Conservation (phyloP, 2,797 vertebrate genomes). For the Stomatorhinus walkeri region DNA sequence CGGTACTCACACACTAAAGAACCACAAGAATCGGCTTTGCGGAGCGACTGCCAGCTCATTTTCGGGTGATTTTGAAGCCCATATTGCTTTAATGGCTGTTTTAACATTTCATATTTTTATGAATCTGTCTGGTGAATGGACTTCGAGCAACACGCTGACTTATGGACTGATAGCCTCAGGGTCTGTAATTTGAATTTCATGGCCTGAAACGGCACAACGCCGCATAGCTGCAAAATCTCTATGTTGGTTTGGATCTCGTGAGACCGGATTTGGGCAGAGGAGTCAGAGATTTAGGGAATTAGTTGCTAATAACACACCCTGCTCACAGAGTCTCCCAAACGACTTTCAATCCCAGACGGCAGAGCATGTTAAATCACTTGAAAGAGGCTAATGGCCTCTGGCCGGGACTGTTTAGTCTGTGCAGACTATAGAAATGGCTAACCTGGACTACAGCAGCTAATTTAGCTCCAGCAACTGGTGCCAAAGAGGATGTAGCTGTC, state of each 20-base stretch:
- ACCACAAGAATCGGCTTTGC: neutral
- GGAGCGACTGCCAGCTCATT: conserved; percentile 25
- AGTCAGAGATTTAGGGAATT: conserved; percentile 42
- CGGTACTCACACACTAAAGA: conserved; percentile 23
- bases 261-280: conserved; percentile 31
- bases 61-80: conserved; percentile 32
- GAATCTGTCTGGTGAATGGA: conserved; percentile 27
- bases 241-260: conserved; percentile 24
- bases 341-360: conserved; percentile 26
- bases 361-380: conserved; percentile 40
- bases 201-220: conserved; percentile 22
- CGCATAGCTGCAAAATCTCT: conserved; percentile 25
- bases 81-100: conserved; percentile 29
- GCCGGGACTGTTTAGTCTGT: conserved; percentile 41
- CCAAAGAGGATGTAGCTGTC: conserved; percentile 34
- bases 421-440: conserved; percentile 30
- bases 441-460: conserved; percentile 24
- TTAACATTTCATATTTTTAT: conserved; percentile 39
- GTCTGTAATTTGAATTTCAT: conserved; percentile 37
- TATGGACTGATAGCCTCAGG: conserved; percentile 20
- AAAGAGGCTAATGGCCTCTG: conserved; percentile 44
- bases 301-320: conserved; percentile 45
- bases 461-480: conserved; percentile 29
- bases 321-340: conserved; percentile 26
- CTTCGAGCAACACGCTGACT: conserved; percentile 31